Evolutionary conservation across 2,113 vertebrate genomes (phyloP), one percentile per base, ranked within the genome.

Genomic region (Thermophis baileyi): DNA sequence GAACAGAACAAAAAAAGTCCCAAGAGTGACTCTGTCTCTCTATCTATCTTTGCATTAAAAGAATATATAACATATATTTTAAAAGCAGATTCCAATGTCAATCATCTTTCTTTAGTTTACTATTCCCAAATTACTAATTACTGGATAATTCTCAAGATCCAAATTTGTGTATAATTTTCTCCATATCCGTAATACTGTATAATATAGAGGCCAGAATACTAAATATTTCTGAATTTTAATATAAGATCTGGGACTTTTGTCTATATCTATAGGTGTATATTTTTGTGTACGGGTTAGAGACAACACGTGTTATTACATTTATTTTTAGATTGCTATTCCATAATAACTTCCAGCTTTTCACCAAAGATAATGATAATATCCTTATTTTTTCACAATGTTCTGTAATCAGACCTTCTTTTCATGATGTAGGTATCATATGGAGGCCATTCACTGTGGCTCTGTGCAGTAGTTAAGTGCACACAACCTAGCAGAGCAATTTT

Each of bases 101-200:
- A 49, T 69, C 46, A 94, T 96, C 94, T 93, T 93, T 92, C 91
- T 89, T 95, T 96, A 93, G 55, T 92, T 96, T 96, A 95, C 92
- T 95, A 93, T 90, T 85, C 86, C 85, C 95, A 93, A 95, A 94
- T 94, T 92, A 44, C 18, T 40, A 7, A 88, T 88, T 16, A 20
- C 95, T 96, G 96, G 91, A 94, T 96, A 97, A 95, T 94, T 94
- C 89, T 85, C 95, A 95, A 93, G 94, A 92, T 90, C 6, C 94
- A 86, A 94, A 95, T 94, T 95, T 93, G 94, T 93, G 92, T 55
- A 95, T 88, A 40, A 93, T 96, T 96, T 69, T 54, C 74, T 44
- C 35, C 25, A 25, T 3, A 25, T 96, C 85, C 95, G 92, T 94
- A 93, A 54, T 63, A n/a, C 30, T 35, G 30, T 69, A 92, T 46